phyloP scores from a whole-genome alignment of 2,113 vertebrate species.

The Nothoprocta pentlandii region DNA sequence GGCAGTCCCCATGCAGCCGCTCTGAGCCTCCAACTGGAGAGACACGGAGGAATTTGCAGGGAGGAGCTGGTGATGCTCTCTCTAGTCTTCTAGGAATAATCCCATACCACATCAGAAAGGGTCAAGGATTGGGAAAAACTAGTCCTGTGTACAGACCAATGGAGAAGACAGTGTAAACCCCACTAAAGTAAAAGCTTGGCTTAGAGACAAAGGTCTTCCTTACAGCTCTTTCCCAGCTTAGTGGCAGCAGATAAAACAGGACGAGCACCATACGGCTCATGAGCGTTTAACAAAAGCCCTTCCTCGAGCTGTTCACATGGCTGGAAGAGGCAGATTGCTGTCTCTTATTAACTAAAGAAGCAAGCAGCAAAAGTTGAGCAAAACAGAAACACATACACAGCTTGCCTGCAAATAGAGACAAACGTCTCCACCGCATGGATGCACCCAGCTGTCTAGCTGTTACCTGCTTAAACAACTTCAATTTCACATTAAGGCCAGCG shows the following conservation, averaged over 20 bases:
- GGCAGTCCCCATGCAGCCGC: not conserved
- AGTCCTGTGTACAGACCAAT: not conserved
- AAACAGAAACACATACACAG: constrained; percentile 44
- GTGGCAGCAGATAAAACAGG: not conserved
- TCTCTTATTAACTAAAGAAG: constrained; percentile 66
- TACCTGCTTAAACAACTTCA: constrained; percentile 62
- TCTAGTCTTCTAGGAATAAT: not conserved
- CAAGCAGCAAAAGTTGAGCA: constrained; percentile 58
- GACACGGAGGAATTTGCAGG: not conserved
- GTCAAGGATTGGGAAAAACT: not conserved
- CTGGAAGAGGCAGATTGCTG: constrained; percentile 37
- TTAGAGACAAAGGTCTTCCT: not conserved
- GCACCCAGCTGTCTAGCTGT: constrained; percentile 60
- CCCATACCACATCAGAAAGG: not conserved
- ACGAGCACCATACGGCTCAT: not conserved
- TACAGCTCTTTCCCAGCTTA: not conserved
- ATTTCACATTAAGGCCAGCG: constrained; percentile 45
- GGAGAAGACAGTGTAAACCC: not conserved
- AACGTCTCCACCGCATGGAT: constrained; percentile 25
- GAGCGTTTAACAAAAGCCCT: not conserved
- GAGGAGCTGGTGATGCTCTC: not conserved
- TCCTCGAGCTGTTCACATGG: not conserved
- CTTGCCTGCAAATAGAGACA: constrained; percentile 66
- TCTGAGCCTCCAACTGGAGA: accelerated
- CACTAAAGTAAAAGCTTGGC: not conserved